These are phyloP conservation scores for Papilio polyxenes DNA, from an alignment of 1,140 invertebrate species.

Conservation along the genomic window DNA sequence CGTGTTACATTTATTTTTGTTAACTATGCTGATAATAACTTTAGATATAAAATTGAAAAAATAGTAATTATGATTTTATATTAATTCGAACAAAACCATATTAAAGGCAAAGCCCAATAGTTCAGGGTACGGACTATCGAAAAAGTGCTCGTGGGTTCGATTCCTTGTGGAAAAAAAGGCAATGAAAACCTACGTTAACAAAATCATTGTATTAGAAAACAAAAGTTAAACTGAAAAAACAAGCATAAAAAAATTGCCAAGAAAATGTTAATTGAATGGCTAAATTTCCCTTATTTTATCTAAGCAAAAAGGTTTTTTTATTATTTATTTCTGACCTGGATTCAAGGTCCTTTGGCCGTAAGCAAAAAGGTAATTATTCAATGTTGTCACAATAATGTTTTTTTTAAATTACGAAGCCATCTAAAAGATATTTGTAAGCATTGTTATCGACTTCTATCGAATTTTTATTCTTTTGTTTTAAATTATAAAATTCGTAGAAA, in stretches of 20 bases:
- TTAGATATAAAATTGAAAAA: too few species aligned
- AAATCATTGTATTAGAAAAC: background rate
- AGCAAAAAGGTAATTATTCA: background rate
- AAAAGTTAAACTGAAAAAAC: background rate
- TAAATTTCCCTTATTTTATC: background rate
- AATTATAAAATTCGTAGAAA: background rate
- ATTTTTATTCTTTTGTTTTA: conserved; percentile 10
- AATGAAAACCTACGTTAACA: background rate
- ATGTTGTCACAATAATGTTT: background rate
- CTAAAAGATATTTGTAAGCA: background rate
- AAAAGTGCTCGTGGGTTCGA: too few species aligned
- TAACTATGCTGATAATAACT: too few species aligned
- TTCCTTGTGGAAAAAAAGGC: background rate
- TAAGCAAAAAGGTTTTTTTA: background rate
- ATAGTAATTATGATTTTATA: too few species aligned
- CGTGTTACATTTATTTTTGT: too few species aligned
- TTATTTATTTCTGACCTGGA: too few species aligned
- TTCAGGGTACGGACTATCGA: too few species aligned
- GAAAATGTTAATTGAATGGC: background rate
- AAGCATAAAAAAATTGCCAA: background rate
- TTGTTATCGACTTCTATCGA: background rate
- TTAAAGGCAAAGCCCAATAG: too few species aligned
- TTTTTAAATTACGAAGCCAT: conserved; percentile 1
- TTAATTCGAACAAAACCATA: too few species aligned
- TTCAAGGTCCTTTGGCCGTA: too few species aligned